Percentiles rank a stretch among this genome's conserved stretches.
Evolutionary conservation across 2,888 invertebrate species (phyloP).

Genomic region (Cryptops parisi): DNA sequence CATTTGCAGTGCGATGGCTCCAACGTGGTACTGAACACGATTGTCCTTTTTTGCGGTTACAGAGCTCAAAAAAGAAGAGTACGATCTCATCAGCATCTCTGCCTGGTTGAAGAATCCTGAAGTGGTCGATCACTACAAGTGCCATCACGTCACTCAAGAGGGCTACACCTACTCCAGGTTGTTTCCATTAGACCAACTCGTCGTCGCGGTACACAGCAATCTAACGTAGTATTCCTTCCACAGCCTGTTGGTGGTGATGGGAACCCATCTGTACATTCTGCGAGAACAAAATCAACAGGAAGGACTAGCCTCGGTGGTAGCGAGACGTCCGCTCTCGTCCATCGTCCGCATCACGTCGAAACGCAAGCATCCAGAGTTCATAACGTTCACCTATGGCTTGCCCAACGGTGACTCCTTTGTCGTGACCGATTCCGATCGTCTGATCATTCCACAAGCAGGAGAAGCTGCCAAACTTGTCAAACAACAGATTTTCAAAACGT

Average conservation of each 20-base stretch:
- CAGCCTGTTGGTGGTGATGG: slow-evolving; percentile 73
- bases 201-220: background rate
- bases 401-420: slow-evolving; percentile 55
- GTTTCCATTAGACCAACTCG: slow-evolving; percentile 9
- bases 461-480: slow-evolving; percentile 81
- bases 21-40: no score
- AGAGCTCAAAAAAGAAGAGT: no score
- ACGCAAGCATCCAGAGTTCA: slow-evolving; percentile 84
- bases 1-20: no score
- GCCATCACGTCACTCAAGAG: slow-evolving; percentile 81
- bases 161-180: slow-evolving; percentile 67
- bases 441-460: slow-evolving; percentile 79
- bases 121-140: slow-evolving; percentile 71
- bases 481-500: slow-evolving; percentile 59
- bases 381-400: slow-evolving; percentile 91
- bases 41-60: no score
- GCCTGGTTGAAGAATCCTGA: slow-evolving; percentile 69
- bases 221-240: slow-evolving; percentile 18
- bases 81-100: slow-evolving; percentile 60
- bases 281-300: slow-evolving; percentile 59
- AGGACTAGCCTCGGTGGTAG: slow-evolving; percentile 70
- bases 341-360: slow-evolving; percentile 96
- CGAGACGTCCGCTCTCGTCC: slow-evolving; percentile 70
- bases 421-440: slow-evolving; percentile 77
- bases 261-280: slow-evolving; percentile 69